phyloP scores from a whole-genome alignment of 2,113 vertebrate genomes.

The Poecile atricapillus region DNA sequence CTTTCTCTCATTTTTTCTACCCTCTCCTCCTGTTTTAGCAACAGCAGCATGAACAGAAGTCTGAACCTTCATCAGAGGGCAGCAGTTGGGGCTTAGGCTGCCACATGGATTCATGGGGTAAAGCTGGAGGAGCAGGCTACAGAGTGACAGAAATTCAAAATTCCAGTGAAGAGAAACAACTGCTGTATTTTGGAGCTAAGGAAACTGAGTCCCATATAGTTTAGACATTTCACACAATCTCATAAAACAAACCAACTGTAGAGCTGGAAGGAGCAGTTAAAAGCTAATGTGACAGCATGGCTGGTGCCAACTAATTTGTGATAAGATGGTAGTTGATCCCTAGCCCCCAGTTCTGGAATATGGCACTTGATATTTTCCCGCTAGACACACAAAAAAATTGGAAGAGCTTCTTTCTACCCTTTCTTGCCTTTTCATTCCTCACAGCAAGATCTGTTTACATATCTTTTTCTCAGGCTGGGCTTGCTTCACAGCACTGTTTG shows the following conservation, averaged over 20 bases:
- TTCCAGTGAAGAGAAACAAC: background rate
- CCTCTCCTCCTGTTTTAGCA: background rate
- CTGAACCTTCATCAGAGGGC: background rate
- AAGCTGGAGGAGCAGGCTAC: background rate
- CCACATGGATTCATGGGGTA: background rate
- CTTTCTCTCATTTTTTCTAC: background rate
- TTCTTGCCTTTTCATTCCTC: background rate
- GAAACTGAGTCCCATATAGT: background rate
- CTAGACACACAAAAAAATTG: background rate
- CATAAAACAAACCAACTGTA: background rate
- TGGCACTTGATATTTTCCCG: background rate
- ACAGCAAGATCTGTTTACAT: background rate
- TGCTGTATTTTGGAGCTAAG: background rate
- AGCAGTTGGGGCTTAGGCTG: background rate
- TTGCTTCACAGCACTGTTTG: background rate
- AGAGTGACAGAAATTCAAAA: background rate
- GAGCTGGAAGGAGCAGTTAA: background rate
- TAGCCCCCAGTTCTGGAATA: background rate
- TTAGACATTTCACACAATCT: background rate
- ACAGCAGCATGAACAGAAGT: background rate
- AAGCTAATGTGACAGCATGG: background rate
- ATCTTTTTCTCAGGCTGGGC: background rate
- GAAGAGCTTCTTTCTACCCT: background rate
- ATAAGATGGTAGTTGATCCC: background rate
- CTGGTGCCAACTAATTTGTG: background rate